A percentile compares a stretch with the other conserved stretches of the same genome.
These are phyloP conservation scores for Triplophysa tibetana DNA, from an alignment of 2,113 vertebrate species.

Conservation along the genomic window DNA sequence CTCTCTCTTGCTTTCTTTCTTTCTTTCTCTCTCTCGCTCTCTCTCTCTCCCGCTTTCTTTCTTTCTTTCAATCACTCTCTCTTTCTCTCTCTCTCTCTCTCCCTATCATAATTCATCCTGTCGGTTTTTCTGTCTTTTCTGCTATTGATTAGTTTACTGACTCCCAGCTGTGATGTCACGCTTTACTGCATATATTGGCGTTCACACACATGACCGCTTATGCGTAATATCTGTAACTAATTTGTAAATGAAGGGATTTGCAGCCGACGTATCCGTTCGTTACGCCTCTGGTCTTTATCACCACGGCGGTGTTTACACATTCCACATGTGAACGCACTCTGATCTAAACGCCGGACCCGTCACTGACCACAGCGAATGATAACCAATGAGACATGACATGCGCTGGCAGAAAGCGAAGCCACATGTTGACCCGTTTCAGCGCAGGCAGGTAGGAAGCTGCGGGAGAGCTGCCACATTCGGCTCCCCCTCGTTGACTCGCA, in stretches of 20 bases:
- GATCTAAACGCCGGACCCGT: conserved; percentile 14
- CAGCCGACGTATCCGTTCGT: background rate
- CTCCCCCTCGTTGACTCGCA: conserved; percentile 41
- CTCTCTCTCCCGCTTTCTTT: no score
- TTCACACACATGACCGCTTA: background rate
- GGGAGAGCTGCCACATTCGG: conserved; percentile 55
- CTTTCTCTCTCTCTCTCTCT: no score
- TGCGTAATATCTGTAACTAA: conserved; percentile 16
- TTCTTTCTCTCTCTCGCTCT: background rate
- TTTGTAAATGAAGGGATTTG: background rate
- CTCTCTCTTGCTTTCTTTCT: background rate
- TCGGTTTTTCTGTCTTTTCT: no score
- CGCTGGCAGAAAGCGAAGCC: conserved; percentile 50
- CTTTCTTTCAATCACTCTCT: no score
- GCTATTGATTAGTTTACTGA: background rate
- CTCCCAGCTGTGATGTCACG: background rate
- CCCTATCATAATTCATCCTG: no score
- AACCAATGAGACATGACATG: conserved; percentile 46
- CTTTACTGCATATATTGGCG: background rate
- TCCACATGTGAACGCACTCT: conserved; percentile 16
- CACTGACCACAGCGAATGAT: conserved; percentile 30
- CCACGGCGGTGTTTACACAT: conserved; percentile 17
- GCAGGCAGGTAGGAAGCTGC: conserved; percentile 40
- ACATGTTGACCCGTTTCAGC: conserved; percentile 45
- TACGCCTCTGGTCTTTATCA: conserved; percentile 24